Conservation (phyloP, 1,140 invertebrate genomes). For the Drosophila arawakana region DNA sequence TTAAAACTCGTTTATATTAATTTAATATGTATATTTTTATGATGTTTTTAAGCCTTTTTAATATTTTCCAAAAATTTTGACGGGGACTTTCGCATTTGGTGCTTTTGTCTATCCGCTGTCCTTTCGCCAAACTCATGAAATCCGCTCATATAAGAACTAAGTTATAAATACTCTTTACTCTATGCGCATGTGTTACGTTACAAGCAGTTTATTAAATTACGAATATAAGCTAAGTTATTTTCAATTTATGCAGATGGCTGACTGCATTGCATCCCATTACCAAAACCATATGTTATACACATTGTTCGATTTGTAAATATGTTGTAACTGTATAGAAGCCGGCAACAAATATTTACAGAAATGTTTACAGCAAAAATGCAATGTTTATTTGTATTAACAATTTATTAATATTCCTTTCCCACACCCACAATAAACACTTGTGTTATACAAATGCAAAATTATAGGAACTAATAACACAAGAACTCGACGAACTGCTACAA, state of each 20-base stretch:
- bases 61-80: slow-evolving; percentile 4
- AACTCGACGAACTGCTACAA: slow-evolving; percentile 88
- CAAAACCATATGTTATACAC: slow-evolving; percentile 27
- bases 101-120: slow-evolving; percentile 70
- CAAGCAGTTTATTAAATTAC: slow-evolving; percentile 27
- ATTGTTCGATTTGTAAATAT: slow-evolving; percentile 65
- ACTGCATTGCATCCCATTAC: slow-evolving; percentile 60
- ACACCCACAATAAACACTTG: slow-evolving; percentile 29
- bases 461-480: slow-evolving; percentile 88
- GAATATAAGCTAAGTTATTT: slow-evolving; percentile 27
- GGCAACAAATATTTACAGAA: slow-evolving; percentile 68
- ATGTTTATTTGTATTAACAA: slow-evolving; percentile 68
- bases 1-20: not conserved
- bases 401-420: slow-evolving; percentile 60
- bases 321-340: slow-evolving; percentile 64
- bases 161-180: slow-evolving; percentile 35
- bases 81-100: slow-evolving; percentile 42
- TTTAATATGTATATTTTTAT: slow-evolving; percentile 5
- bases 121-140: slow-evolving; percentile 41
- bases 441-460: slow-evolving; percentile 58
- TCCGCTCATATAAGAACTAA: slow-evolving; percentile 48
- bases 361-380: slow-evolving; percentile 18
- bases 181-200: slow-evolving; percentile 56
- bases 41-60: not conserved
- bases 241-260: slow-evolving; percentile 39